phyloP scores from a whole-genome alignment of 1,140 invertebrate species.

The Paramacrobiotus metropolitanus region DNA sequence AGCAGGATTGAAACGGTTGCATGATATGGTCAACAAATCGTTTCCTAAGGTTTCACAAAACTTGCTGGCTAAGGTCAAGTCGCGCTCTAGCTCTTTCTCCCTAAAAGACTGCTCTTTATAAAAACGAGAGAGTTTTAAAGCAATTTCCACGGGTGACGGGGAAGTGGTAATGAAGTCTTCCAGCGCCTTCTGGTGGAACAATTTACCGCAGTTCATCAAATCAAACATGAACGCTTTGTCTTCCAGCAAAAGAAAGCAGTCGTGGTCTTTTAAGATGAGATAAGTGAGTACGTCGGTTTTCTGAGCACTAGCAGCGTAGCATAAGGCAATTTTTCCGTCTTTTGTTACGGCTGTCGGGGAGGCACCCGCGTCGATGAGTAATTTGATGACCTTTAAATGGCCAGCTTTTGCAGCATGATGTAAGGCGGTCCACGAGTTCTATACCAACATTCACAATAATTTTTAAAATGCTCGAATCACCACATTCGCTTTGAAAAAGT shows the following conservation, averaged over 20 bases:
- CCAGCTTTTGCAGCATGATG: slow-evolving; percentile 88
- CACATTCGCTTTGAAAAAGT: too few relatives aligned
- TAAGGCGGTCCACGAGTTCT: slow-evolving; percentile 84
- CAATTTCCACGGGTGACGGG: slow-evolving; percentile 87
- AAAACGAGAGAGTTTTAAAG: slow-evolving; percentile 74
- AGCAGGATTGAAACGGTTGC: slow-evolving; percentile 73
- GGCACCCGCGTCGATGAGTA: slow-evolving; percentile 81
- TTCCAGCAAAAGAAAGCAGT: slow-evolving; percentile 86
- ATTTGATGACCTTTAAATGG: slow-evolving; percentile 72
- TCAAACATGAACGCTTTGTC: slow-evolving; percentile 94
- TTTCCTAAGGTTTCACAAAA: slow-evolving; percentile 93
- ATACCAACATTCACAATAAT: too few relatives aligned
- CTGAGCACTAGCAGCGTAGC: slow-evolving; percentile 84
- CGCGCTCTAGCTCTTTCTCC: slow-evolving; percentile 90
- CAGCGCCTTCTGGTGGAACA: slow-evolving; percentile 80
- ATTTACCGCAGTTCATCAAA: slow-evolving; percentile 91
- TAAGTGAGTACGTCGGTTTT: slow-evolving; percentile 87
- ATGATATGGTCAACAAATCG: slow-evolving; percentile 72
- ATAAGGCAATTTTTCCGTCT: slow-evolving; percentile 73
- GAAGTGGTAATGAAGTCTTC: slow-evolving; percentile 88
- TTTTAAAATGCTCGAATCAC: too few relatives aligned
- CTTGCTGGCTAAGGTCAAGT: slow-evolving; percentile 72
- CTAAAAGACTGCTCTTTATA: slow-evolving; percentile 24
- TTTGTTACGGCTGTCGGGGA: slow-evolving; percentile 69
- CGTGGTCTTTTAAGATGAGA: slow-evolving; percentile 86